Evolutionary conservation across 2,888 invertebrate genomes (phyloP).

Genomic region (Eupelmus urozonus): DNA sequence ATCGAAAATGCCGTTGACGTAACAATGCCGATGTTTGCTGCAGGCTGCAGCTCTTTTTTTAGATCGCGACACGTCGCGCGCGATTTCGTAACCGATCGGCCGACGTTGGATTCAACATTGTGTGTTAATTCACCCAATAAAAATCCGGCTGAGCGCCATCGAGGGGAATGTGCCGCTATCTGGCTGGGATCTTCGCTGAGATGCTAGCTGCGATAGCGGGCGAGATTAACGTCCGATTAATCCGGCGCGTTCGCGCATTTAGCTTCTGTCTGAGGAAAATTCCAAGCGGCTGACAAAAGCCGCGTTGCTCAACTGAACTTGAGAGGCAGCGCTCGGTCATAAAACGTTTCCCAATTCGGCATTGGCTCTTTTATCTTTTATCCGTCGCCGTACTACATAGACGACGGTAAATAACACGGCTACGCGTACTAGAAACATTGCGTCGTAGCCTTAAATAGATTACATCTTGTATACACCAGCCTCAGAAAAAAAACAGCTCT

Average conservation of each 20-base stretch:
- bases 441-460: slow-evolving; percentile 27
- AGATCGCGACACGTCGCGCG: neutral
- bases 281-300: slow-evolving; percentile 25
- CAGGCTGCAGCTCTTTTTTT: neutral
- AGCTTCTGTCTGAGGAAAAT: slow-evolving; percentile 22
- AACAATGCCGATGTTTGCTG: no score
- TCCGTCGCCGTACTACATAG: neutral
- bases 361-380: slow-evolving; percentile 30
- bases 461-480: slow-evolving; percentile 17
- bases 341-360: slow-evolving; percentile 27
- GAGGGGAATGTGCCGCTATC: neutral
- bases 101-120: neutral
- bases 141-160: neutral
- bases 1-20: no score
- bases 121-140: slow-evolving; percentile 4
- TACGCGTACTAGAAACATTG: no score
- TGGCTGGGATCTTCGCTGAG: neutral
- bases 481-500: slow-evolving; percentile 11
- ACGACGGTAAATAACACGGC: slow-evolving; percentile 23
- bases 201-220: slow-evolving; percentile 32
- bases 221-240: neutral
- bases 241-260: neutral
- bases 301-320: slow-evolving; percentile 40
- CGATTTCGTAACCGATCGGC: neutral
- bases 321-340: neutral